A percentile compares a stretch with the other conserved stretches of the same genome.
phyloP scores from a whole-genome alignment of 2,888 invertebrate species.

The Cephus rjabovi region DNA sequence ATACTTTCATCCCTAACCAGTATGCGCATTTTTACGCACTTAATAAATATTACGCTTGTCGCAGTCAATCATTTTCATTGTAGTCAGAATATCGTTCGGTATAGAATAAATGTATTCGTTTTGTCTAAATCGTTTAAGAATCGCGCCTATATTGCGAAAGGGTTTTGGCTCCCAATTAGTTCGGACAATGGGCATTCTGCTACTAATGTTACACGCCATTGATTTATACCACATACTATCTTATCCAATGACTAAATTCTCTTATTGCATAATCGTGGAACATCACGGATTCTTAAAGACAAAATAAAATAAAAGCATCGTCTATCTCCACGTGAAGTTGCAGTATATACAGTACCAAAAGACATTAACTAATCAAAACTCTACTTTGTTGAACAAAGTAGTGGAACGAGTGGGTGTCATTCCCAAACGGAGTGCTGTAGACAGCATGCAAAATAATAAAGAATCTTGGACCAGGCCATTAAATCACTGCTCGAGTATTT shows the following conservation, averaged over 20 bases:
- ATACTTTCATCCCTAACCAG: conserved; percentile 30
- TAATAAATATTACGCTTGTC: conserved; percentile 41
- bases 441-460: conserved; percentile 59
- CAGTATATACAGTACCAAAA: conserved; percentile 50
- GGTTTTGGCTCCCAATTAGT: neutral
- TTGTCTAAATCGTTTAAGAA: neutral
- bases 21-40: conserved; percentile 50
- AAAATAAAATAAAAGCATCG: conserved; percentile 19
- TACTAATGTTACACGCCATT: neutral
- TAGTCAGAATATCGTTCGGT: neutral
- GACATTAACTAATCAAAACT: conserved; percentile 39
- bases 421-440: conserved; percentile 54
- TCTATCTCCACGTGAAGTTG: conserved; percentile 43
- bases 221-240: neutral
- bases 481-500: conserved; percentile 65
- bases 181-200: neutral
- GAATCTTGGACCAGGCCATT: conserved; percentile 38
- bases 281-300: conserved; percentile 38
- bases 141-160: neutral
- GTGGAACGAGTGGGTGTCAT: conserved; percentile 44
- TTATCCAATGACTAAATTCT: neutral
- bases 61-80: neutral
- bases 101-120: neutral
- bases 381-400: conserved; percentile 50
- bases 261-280: neutral